A percentile compares a stretch with the other conserved stretches of the same genome.
phyloP scores from a whole-genome alignment of 1,140 invertebrate species.

The Pseudachorutes palmiensis region DNA sequence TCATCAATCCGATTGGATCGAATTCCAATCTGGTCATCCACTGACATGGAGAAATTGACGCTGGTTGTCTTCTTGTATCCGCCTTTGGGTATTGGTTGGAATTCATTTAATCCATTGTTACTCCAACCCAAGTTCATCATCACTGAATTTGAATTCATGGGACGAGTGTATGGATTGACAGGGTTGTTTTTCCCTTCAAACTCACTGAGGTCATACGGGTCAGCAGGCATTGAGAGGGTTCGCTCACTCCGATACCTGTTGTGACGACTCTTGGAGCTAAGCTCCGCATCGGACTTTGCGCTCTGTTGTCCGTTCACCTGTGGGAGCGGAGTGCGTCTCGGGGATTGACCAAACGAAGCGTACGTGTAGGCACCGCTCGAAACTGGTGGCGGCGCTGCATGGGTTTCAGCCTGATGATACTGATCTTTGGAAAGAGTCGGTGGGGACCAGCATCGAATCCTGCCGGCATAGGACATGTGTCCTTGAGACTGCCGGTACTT shows the following conservation, averaged over 20 bases:
- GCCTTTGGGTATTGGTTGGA: conserved; percentile 27
- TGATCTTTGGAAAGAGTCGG: conserved; percentile 9
- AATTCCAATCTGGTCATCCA: not conserved
- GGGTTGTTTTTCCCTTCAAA: not conserved
- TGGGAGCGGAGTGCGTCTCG: conserved; percentile 44
- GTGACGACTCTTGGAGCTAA: conserved; percentile 1
- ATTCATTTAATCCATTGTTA: conserved; percentile 30
- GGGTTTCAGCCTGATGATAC: conserved; percentile 48
- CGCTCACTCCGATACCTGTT: not conserved
- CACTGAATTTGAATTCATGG: not conserved
- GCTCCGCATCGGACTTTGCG: conserved; percentile 41
- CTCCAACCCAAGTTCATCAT: conserved; percentile 17
- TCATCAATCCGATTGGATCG: not conserved
- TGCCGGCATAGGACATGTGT: conserved; percentile 44
- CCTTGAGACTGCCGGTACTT: conserved; percentile 12
- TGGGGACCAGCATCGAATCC: conserved; percentile 37
- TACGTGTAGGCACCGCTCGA: conserved; percentile 48
- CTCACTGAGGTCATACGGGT: conserved; percentile 16
- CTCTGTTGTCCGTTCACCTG: conserved; percentile 44
- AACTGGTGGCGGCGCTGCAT: conserved; percentile 41
- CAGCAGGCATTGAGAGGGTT: not conserved
- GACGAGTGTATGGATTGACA: not conserved
- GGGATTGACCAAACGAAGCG: conserved; percentile 31
- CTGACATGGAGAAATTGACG: not conserved
- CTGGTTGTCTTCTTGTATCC: not conserved